Evolutionary conservation across 2,113 vertebrate species (phyloP), one percentile per base, ranked within the genome.

Genomic region (Hippocampus guttulatus): DNA sequence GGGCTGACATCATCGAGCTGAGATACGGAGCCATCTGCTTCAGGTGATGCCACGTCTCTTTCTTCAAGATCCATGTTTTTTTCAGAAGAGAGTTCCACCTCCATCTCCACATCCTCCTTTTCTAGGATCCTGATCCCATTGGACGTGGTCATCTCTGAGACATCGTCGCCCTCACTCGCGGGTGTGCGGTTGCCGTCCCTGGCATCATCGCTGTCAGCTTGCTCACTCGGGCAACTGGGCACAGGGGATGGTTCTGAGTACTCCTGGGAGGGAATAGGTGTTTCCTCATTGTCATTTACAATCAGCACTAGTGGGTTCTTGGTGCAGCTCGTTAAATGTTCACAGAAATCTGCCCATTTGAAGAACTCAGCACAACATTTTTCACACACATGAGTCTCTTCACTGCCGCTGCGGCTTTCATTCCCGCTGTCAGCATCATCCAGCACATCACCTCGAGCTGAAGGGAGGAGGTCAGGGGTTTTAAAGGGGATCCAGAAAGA

Each of bases 291-390:
- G 67, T 99, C 97, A 0, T 92, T 93, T 69, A 99, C 94, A 47
- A 99, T 99, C 72, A 99, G 89, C 91, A 99, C 97, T 68, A 93
- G 92, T 0, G 96, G 95, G 87, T 95, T 96, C 88, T 98, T 95
- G 68, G 96, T 95, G 89, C 97, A 99, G 89, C 75, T 94, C 74
- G 92, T 93, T 90, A 96, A 94, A 92, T 99, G 97, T 89, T 94
- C 94, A 87, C 97, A 92, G 85, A 99, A 95, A 91, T 98, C 97
- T 0, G 94, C 90, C 96, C 96, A 98, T 92, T 95, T 95, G 92
- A 99, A 98, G 92, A 99, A 99, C 85, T 99, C 97, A 0, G 96
- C 97, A 0, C 97, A 99, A 90, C 97, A 99, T 84, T 95, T 94
- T 84, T 95, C 95, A 54, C 97, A 99, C 76, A 99, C 84, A 0